These are phyloP conservation scores for Coreius guichenoti DNA, from an alignment of 2,797 vertebrate species.

Conservation along the genomic window DNA sequence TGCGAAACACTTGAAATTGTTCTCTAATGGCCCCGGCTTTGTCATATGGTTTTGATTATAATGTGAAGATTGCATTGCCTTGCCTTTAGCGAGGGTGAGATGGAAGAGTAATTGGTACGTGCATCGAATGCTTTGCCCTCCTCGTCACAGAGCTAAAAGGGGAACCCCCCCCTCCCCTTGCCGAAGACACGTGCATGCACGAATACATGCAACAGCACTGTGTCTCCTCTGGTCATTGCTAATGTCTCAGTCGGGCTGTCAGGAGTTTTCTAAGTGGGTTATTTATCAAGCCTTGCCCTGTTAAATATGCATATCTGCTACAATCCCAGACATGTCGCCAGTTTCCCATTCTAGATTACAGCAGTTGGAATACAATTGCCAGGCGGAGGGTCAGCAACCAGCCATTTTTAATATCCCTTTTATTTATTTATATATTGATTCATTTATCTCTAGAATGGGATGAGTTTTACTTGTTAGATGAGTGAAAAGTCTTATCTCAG, in stretches of 20 bases:
- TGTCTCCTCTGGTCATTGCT: conserved; percentile 74
- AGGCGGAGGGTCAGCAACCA: conserved; percentile 54
- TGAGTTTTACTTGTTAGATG: conserved; percentile 49
- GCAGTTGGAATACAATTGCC: conserved; percentile 60
- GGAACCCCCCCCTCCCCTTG: conserved; percentile 39
- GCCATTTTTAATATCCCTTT: conserved; percentile 59
- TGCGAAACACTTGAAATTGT: conserved; percentile 89
- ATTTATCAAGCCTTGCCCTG: conserved; percentile 73
- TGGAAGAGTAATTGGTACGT: conserved; percentile 89
- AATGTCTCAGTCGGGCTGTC: conserved; percentile 75
- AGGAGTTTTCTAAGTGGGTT: conserved; percentile 73
- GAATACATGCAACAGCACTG: conserved; percentile 23
- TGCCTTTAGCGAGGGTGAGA: conserved; percentile 86
- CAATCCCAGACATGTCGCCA: conserved; percentile 54
- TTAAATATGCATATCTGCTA: conserved; percentile 67
- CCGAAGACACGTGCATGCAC: conserved; percentile 39
- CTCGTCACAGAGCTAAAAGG: conserved; percentile 72
- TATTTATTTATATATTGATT: conserved; percentile 60
- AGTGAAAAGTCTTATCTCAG: conserved; percentile 29
- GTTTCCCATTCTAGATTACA: conserved; percentile 61
- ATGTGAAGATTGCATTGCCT: conserved; percentile 88
- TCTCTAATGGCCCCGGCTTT: conserved; percentile 89
- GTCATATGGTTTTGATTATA: conserved; percentile 92
- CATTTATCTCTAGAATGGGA: conserved; percentile 53
- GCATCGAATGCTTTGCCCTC: conserved; percentile 78